These are phyloP conservation scores for Parapsyche elsis DNA, from an alignment of 1,140 invertebrate species.

Conservation along the genomic window DNA sequence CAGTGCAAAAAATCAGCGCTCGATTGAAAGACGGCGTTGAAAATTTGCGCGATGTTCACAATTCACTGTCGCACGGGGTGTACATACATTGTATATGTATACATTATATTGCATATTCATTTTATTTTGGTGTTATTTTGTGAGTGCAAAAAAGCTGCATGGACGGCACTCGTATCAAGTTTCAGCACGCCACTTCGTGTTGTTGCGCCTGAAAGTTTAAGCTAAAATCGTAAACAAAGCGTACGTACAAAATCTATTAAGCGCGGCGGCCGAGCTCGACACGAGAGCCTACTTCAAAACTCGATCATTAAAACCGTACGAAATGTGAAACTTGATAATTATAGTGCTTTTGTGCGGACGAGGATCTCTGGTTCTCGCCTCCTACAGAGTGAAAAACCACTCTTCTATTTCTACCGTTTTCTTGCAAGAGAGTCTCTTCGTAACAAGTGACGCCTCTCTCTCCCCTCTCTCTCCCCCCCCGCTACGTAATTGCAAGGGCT, in stretches of 20 bases:
- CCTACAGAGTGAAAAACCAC: not conserved
- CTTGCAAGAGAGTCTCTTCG: not conserved
- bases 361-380: not conserved
- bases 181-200: no score
- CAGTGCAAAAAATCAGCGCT: no score
- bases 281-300: not conserved
- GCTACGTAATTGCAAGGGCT: conserved; percentile 30
- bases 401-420: not conserved
- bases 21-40: no score
- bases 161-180: no score
- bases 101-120: no score
- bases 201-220: not conserved
- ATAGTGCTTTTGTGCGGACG: not conserved
- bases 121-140: no score
- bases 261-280: not conserved
- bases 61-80: no score
- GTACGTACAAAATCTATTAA: conserved; percentile 10
- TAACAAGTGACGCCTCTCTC: conserved; percentile 11
- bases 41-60: no score
- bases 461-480: not conserved
- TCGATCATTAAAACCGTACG: not conserved
- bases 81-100: no score
- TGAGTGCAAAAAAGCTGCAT: no score
- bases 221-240: not conserved
- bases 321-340: conserved; percentile 6